Percentiles rank a stretch among this genome's conserved stretches.
These are phyloP conservation scores for Thumatha senex DNA, from an alignment of 2,888 invertebrate species.

Conservation along the genomic window DNA sequence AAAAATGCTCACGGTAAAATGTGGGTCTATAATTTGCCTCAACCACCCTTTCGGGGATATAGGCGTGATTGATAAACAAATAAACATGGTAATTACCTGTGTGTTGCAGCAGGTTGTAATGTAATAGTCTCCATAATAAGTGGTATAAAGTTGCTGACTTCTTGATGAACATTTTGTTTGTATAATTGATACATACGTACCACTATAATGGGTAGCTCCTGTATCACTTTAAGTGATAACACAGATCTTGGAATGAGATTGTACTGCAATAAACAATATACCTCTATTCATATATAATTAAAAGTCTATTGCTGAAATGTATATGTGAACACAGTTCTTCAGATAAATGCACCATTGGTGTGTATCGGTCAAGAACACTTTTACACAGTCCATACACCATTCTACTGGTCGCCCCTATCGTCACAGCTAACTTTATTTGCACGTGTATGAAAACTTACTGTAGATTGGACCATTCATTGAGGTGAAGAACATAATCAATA, in stretches of 20 bases:
- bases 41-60: too few relatives aligned
- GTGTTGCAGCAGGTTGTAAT: slow-evolving; percentile 92
- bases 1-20: too few relatives aligned
- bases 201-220: slow-evolving; percentile 98
- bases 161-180: slow-evolving; percentile 96
- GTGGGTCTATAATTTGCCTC: too few relatives aligned
- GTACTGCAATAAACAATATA: slow-evolving; percentile 86
- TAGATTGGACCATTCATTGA: too few relatives aligned
- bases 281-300: not conserved
- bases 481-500: too few relatives aligned
- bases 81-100: slow-evolving; percentile 81
- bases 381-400: too few relatives aligned
- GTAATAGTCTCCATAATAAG: slow-evolving; percentile 97
- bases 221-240: slow-evolving; percentile 96
- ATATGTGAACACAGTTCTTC: not conserved
- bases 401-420: too few relatives aligned
- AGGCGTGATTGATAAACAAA: too few relatives aligned
- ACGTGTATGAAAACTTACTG: too few relatives aligned
- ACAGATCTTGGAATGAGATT: slow-evolving; percentile 97
- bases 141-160: slow-evolving; percentile 97
- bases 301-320: not conserved
- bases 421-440: too few relatives aligned
- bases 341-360: not conserved
- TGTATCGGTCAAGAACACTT: not conserved
- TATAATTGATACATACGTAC: slow-evolving; percentile 99